Percentiles rank a stretch among this genome's conserved stretches.
Conservation (phyloP, 2,797 vertebrate genomes). For the Poecile montanus region DNA sequence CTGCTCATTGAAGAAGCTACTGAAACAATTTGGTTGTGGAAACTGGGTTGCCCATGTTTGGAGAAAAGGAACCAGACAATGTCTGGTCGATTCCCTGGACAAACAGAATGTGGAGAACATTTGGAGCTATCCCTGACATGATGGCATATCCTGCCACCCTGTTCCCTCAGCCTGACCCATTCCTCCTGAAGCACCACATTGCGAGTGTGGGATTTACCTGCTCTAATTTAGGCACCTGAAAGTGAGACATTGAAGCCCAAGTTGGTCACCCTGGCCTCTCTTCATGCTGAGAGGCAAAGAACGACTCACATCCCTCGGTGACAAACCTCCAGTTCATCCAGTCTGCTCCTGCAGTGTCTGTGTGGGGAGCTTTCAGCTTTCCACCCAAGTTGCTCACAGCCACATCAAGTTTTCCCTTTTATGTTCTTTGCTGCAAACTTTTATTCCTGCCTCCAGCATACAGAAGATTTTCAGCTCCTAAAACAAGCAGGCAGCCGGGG, state of each 20-base stretch:
- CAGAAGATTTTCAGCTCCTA: slow-evolving; percentile 41
- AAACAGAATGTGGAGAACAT: background rate
- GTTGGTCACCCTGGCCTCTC: background rate
- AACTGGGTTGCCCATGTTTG: background rate
- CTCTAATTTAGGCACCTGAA: background rate
- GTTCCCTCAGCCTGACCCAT: accelerated
- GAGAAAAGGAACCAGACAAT: background rate
- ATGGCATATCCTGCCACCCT: background rate
- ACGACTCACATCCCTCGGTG: background rate
- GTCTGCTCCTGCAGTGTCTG: background rate
- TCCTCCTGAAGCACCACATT: background rate
- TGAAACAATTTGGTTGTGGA: background rate
- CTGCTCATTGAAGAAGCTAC: background rate
- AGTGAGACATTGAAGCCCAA: background rate
- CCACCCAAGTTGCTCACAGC: background rate
- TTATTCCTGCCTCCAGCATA: background rate
- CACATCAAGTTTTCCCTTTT: background rate
- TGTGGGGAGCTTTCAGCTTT: background rate
- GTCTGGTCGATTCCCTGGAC: background rate
- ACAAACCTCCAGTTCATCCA: background rate
- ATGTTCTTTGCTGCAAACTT: background rate
- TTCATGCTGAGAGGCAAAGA: background rate
- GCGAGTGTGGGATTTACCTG: background rate
- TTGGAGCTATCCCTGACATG: background rate
- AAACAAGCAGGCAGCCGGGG: background rate